Base-by-base conservation (phyloP, 2,888 invertebrate genomes). In the Sepiola atlantica region DNA sequence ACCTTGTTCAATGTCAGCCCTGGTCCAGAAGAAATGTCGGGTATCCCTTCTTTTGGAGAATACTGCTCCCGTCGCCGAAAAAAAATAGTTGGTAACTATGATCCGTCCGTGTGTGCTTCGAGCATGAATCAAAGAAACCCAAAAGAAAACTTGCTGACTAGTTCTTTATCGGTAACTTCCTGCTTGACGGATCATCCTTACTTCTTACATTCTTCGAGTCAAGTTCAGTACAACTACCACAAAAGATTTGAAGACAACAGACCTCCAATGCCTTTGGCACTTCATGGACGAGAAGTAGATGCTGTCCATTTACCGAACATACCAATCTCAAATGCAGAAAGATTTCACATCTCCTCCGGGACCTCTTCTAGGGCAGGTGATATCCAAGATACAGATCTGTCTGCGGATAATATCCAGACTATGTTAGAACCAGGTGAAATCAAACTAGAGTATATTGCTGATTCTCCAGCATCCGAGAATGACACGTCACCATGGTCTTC, bases 341-440 rank as follows among this genome's bases (percentile, higher is more conserved):
- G 45, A 55, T 45, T 92, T 55, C n/a, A 45, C n/a, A 55, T 55
- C 32, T 55, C 54, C 54, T 92, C 55, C n/a, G n/a, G 54, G n/a
- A 6, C 92, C 45, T 55, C 35, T 28, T 54, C n/a, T 28, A 45
- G n/a, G 16, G n/a, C 55, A 55, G n/a, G 55, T 54, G 55, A 3
- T 92, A 32, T n/a, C 16, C 54, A 54, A 35, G 91, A 35, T 45
- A 18, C 35, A 6, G 35, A 35, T 14, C 54, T 54, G 18, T 10
- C 92, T 54, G 55, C 18, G 16, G 45, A 55, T n/a, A 92, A 92
- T 92, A 18, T 92, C 14, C 92, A 54, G 35, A 28, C 54, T 92
- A 45, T 92, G 45, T 45, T 92, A 35, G 54, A 92, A 92, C 92
- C 92, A n/a, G 92, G 92, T 18, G 92, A 92, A 92, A 92, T 92